phyloP scores from a whole-genome alignment of 2,797 vertebrate species.

The Otus scops region DNA sequence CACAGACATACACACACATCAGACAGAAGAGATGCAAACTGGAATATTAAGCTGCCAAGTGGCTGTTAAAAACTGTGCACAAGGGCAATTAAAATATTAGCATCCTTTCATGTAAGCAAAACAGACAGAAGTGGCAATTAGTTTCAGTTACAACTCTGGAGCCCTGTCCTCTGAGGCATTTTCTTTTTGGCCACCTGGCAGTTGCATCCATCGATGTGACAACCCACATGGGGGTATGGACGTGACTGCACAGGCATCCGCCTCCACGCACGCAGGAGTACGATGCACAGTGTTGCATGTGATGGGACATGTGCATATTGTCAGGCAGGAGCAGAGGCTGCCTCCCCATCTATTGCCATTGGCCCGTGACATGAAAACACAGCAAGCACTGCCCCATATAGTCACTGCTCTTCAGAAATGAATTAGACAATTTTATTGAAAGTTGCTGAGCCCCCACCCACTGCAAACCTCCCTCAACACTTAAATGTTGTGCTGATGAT shows the following conservation, averaged over 20 bases:
- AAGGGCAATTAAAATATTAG: slow-evolving; percentile 18
- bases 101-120: background rate
- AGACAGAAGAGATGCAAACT: background rate
- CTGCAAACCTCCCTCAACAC: background rate
- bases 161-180: background rate
- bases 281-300: rapidly evolving
- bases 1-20: background rate
- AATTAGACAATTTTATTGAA: background rate
- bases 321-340: rapidly evolving
- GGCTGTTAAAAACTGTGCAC: background rate
- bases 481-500: background rate
- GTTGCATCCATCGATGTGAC: rapidly evolving
- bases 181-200: background rate
- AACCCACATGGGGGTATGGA: rapidly evolving
- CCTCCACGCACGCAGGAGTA: rapidly evolving
- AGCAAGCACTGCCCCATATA: background rate
- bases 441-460: rapidly evolving
- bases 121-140: background rate
- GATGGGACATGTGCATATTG: rapidly evolving
- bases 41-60: background rate
- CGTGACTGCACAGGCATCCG: rapidly evolving
- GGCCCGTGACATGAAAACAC: rapidly evolving
- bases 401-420: background rate
- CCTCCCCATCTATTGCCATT: background rate
- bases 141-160: background rate